Evolutionary conservation across 1,140 invertebrate genomes (phyloP), one percentile per base, ranked within the genome.

Genomic region (Halyomorpha halys): DNA sequence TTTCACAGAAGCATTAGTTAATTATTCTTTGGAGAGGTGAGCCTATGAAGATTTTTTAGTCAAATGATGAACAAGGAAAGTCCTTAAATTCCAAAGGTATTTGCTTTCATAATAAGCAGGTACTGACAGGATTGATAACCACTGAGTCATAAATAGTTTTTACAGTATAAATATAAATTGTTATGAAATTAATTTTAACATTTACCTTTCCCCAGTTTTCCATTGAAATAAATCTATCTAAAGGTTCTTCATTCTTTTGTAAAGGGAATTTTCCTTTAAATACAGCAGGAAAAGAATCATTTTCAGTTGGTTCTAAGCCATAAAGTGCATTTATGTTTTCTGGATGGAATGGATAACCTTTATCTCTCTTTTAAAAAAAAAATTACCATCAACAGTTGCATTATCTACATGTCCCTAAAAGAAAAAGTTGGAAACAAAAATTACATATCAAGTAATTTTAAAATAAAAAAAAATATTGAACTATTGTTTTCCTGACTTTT

Each of bases 141-240:
- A 30, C 8, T 30, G 27, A n/a, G n/a, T n/a, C n/a, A n/a, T n/a
- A n/a, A n/a, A n/a, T n/a, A n/a, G n/a, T n/a, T 30, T 30, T n/a
- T n/a, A n/a, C n/a, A n/a, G n/a, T n/a, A n/a, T n/a, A n/a, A n/a
- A n/a, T n/a, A n/a, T n/a, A n/a, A n/a, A n/a, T n/a, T n/a, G n/a
- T 30, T 30, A 39, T 13, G 11, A 39, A 39, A 13, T 9, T 39
- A 11, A 13, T 39, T 11, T 39, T 61, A 8, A 30, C 18, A 14
- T 1, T 44, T 66, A 68, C 68, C 63, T 68, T 68, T 53, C 68
- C 65, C 68, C 68, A 68, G 16, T 61, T 61, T 23, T 47, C 61
- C 65, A 68, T 64, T 49, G 66, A 65, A 5, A 68, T n/a, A 27
- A 64, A 68, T 13, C 65, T 66, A 60, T 68, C 68, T 14, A 44